phyloP scores from a whole-genome alignment of 92 coral and sea anemone species.

The Umimayanthus kanabou region DNA sequence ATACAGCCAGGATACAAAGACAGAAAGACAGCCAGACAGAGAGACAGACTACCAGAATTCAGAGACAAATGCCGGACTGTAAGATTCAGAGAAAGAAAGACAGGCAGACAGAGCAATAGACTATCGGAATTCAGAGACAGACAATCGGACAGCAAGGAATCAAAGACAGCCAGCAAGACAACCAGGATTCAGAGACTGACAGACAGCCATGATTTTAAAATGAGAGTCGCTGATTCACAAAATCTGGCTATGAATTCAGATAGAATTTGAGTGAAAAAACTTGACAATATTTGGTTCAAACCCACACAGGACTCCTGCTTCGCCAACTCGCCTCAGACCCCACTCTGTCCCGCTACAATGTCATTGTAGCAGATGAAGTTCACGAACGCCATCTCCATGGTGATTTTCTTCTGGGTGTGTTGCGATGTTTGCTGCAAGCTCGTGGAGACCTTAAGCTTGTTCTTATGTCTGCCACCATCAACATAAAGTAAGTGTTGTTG shows the following conservation, averaged over 20 bases:
- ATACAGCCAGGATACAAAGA: too few relatives aligned
- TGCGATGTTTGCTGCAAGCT: conserved; percentile 83
- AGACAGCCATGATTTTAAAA: background rate
- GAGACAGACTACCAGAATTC: too few relatives aligned
- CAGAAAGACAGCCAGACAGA: too few relatives aligned
- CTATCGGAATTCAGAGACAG: too few relatives aligned
- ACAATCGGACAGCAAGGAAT: background rate
- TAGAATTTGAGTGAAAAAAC: background rate
- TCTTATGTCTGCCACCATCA: conserved; percentile 97
- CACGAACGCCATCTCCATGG: conserved; percentile 98
- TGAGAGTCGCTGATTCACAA: background rate
- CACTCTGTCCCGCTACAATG: conserved; percentile 87
- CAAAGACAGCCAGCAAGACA: background rate
- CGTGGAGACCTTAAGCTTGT: conserved; percentile 90
- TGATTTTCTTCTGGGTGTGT: conserved; percentile 92
- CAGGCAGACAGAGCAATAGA: background rate
- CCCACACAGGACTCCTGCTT: conserved; percentile 73
- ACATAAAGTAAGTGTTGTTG: conserved; percentile 73
- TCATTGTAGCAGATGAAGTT: conserved; percentile 93
- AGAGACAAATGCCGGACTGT: too few relatives aligned
- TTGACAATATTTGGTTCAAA: background rate
- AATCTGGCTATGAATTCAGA: background rate
- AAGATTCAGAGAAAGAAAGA: too few relatives aligned
- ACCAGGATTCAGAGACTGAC: too few relatives aligned
- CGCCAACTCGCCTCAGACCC: conserved; percentile 97